These are phyloP conservation scores for Lamellibrachia luymesi DNA, from an alignment of 1,140 invertebrate genomes.

Conservation along the genomic window DNA sequence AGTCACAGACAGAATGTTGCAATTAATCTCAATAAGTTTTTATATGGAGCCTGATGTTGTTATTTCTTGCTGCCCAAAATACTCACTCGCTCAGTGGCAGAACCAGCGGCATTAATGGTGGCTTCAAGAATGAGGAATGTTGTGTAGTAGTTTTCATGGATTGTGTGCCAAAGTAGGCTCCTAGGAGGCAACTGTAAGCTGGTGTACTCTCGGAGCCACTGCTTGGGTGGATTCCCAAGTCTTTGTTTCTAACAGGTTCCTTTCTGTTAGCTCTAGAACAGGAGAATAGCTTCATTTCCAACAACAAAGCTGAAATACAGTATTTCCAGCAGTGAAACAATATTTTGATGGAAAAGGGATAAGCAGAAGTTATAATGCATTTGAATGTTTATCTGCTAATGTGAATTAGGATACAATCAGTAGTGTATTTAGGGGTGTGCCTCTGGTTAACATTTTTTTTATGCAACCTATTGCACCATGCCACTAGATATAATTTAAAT, in stretches of 20 bases:
- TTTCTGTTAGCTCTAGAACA: neutral
- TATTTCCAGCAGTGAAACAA: neutral
- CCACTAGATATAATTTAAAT: neutral
- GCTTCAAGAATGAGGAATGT: neutral
- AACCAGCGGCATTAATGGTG: neutral
- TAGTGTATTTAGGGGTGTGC: no score
- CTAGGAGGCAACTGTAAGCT: neutral
- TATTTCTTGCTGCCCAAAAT: neutral
- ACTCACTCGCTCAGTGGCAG: neutral
- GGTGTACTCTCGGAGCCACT: neutral
- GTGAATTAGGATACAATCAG: neutral
- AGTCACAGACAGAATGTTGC: neutral
- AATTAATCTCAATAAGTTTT: neutral
- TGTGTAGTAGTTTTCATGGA: neutral
- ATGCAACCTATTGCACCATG: no score
- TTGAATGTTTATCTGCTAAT: neutral
- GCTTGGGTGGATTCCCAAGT: neutral
- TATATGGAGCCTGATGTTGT: neutral
- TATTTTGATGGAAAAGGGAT: neutral
- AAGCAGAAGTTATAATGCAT: neutral
- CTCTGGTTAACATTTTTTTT: no score
- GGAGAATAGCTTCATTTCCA: neutral
- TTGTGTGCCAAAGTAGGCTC: neutral
- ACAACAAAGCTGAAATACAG: neutral
- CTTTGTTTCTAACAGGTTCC: neutral